phyloP scores from a whole-genome alignment of 2,888 invertebrate species.

The Campaea margaritaria region DNA sequence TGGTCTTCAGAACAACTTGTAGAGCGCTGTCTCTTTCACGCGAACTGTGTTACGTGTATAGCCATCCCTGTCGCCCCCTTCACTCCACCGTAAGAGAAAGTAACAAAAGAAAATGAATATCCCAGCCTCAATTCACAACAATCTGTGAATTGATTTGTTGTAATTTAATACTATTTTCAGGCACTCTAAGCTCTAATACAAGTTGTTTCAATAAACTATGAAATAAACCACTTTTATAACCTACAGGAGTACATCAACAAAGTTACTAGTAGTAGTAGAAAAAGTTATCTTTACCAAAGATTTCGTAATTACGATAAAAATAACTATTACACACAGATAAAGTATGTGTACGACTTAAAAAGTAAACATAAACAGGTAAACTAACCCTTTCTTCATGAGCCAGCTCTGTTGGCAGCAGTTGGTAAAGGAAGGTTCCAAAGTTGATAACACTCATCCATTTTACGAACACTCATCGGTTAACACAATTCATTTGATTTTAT shows the following conservation, averaged over 20 bases:
- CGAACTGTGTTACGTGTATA: conserved; percentile 46
- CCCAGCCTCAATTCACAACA: conserved; percentile 68
- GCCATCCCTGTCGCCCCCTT: conserved; percentile 76
- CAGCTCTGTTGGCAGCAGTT: conserved; percentile 80
- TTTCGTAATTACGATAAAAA: conserved; percentile 54
- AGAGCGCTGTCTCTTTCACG: conserved; percentile 69
- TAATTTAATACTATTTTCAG: conserved; percentile 9
- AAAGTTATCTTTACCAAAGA: conserved; percentile 45
- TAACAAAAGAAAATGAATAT: conserved; percentile 83
- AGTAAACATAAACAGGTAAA: conserved; percentile 81
- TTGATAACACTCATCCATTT: conserved; percentile 82
- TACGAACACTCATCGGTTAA: conserved; percentile 77
- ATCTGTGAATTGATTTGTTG: conserved; percentile 31
- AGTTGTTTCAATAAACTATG: neutral
- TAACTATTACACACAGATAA: conserved; percentile 52
- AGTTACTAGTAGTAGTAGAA: conserved; percentile 48
- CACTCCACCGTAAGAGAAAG: conserved; percentile 83
- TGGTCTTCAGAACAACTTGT: conserved; percentile 48
- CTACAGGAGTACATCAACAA: conserved; percentile 54
- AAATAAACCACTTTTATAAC: conserved; percentile 60
- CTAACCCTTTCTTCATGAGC: conserved; percentile 86
- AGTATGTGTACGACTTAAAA: conserved; percentile 50
- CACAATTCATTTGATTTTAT: conserved; percentile 76
- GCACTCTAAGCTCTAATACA: neutral
- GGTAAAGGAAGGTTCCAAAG: conserved; percentile 76